Evolutionary conservation across 1,140 invertebrate species (phyloP), one percentile per base, ranked within the genome.

Genomic region (Agraylea sexmaculata): DNA sequence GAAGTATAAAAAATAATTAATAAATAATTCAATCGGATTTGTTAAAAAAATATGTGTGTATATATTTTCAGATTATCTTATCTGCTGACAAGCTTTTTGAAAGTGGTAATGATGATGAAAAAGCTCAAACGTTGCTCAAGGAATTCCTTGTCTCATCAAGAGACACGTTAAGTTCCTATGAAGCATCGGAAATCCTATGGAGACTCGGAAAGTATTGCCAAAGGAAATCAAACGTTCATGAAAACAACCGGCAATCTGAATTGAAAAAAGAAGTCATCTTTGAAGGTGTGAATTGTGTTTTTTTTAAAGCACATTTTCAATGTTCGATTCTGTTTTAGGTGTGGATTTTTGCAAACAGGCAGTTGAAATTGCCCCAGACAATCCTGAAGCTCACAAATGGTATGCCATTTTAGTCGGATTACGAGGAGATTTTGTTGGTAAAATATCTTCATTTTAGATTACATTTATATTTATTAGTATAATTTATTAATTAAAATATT

Each of bases 341-440:
- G 64, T 73, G 37, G 61, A 71, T 23, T 68, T 69, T 47, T 81
- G 77, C 40, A 59, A 72, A 47, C 55, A 58, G 52, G 67, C 80
- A 40, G 51, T 86, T 7, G 53, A 66, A 42, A 35, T 74, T 2
- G 62, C 75, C 43, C 53, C 66, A 3, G 51, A 66, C 12, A 64
- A 70, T 54, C 58, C 70, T 1, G 70, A 83, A 52, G 66, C 75
- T 19, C 81, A 86, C 55, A 87, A 87, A 62, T 87, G 83, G 82
- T 83, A 72, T 59, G 82, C 81, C 6, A 79, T 86, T 33, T 68
- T 81, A 1, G 51, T 83, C 35, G 84, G 84, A 23, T 44, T 51
- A 4, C 45, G 58, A 19, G 42, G 42, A 15, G 46, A 55, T 20
- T 51, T 53, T 30, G 33, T 45, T 17, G 39, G 43, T 44, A 39